Conservation (phyloP, 2,888 invertebrate species). For the Zygaena filipendulae region DNA sequence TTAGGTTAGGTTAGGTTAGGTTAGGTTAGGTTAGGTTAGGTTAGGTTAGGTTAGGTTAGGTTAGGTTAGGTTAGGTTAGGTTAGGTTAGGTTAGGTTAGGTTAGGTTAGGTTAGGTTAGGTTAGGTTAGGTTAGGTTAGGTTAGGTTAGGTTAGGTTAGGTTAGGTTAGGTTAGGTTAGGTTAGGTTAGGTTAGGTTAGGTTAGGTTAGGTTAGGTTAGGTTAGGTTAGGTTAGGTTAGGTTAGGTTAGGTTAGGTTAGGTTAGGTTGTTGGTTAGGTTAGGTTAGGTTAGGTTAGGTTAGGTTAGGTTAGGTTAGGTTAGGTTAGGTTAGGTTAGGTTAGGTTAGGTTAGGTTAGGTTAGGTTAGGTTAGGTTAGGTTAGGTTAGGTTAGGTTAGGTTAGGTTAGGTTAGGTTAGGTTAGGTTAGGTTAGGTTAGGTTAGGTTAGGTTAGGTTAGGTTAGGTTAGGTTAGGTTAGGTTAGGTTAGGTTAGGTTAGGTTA, state of each 20-base stretch:
- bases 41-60: constrained; percentile 12
- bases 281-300: constrained; percentile 14
- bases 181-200: constrained; percentile 13
- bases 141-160: constrained; percentile 14
- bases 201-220: constrained; percentile 14
- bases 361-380: constrained; percentile 13
- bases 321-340: constrained; percentile 14
- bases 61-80: constrained; percentile 14
- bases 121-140: constrained; percentile 13
- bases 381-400: constrained; percentile 15
- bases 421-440: constrained; percentile 16
- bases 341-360: constrained; percentile 18
- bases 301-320: constrained; percentile 17
- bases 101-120: constrained; percentile 14
- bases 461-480: constrained; percentile 16
- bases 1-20: constrained; percentile 15
- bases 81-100: constrained; percentile 14
- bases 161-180: constrained; percentile 13
- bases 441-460: constrained; percentile 15
- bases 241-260: constrained; percentile 13
- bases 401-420: constrained; percentile 16
- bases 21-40: constrained; percentile 13
- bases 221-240: constrained; percentile 13
- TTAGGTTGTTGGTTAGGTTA: constrained; percentile 11
- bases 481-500: constrained; percentile 16